Base-by-base conservation (phyloP, 1,140 invertebrate genomes). In the Anoplophora glabripennis region DNA sequence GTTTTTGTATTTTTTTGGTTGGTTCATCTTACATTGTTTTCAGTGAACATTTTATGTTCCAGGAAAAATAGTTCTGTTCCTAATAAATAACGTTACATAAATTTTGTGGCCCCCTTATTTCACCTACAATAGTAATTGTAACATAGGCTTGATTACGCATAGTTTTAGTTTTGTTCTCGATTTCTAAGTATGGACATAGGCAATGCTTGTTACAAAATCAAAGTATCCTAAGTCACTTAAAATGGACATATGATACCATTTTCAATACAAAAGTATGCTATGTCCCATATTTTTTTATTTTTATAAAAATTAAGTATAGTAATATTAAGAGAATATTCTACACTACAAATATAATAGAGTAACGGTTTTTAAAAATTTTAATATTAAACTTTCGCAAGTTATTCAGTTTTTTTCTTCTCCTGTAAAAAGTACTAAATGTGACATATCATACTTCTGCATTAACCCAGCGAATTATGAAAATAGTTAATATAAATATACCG, bases 211-310 rank as follows among this genome's bases (percentile, higher is more conserved):
- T 46, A 46, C 44, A 46, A 46, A 46, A 46, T 46, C 44, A 46
- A 46, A 21, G 18, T 46, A 46, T 46, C 44, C 14, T 46, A 46
- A 46, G 44, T 46, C 44, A 46, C 44, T 15, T 46, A 46, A 46
- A 46, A 46, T 46, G 44, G 44, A 46, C 18, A 46, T 46, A 46
- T 46, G 44, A 46, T 12, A 46, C 44, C 18, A 46, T 46, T 12
- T 21, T 46, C 12, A 46, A 46, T 46, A 46, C 44, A 46, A 46
- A 46, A 14, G 44, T 46, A 46, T 46, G 44, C 44, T 46, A 46
- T 46, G 15, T 46, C 44, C 44, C 44, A 15, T 46, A 46, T 46
- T 46, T 46, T 28, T 46, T 21, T 3, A 46, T 46, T 46, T 46
- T 46, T 15, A 46, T 21, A 21, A 15, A 46, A 15, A 46, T 46